These are phyloP conservation scores for Euphydryas editha DNA, from an alignment of 2,888 invertebrate genomes.

Conservation along the genomic window DNA sequence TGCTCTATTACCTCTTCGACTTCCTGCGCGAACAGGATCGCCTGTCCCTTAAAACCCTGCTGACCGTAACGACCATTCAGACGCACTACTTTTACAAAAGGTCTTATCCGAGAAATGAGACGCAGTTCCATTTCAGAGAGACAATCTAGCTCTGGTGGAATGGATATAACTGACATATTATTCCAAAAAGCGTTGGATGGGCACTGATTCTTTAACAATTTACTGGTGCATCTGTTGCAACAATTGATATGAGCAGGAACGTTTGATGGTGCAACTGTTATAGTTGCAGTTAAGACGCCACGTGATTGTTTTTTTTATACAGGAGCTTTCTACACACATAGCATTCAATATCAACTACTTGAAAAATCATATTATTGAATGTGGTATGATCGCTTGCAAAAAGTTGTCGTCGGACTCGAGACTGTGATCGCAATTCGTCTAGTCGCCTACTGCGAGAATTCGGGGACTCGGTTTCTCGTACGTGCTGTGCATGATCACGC, in stretches of 20 bases:
- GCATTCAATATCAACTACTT: neutral
- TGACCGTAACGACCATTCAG: neutral
- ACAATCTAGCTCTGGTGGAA: neutral
- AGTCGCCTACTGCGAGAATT: neutral
- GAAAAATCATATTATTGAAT: neutral
- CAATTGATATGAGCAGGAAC: neutral
- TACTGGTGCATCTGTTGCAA: neutral
- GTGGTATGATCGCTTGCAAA: neutral
- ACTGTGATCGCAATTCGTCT: neutral
- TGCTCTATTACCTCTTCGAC: neutral
- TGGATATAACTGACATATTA: neutral
- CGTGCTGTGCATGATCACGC: no score
- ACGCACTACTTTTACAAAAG: neutral
- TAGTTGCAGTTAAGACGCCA: neutral
- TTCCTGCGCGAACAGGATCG: neutral
- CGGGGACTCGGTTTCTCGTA: neutral
- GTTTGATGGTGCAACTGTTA: neutral
- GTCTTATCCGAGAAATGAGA: neutral
- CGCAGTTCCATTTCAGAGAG: neutral
- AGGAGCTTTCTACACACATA: neutral
- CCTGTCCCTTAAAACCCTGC: neutral
- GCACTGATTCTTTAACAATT: neutral
- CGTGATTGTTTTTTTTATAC: neutral
- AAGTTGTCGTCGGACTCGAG: neutral
- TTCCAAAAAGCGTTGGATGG: neutral